These are phyloP conservation scores for Leucoraja ocellata DNA, from an alignment of 2,797 vertebrate genomes.

Conservation along the genomic window DNA sequence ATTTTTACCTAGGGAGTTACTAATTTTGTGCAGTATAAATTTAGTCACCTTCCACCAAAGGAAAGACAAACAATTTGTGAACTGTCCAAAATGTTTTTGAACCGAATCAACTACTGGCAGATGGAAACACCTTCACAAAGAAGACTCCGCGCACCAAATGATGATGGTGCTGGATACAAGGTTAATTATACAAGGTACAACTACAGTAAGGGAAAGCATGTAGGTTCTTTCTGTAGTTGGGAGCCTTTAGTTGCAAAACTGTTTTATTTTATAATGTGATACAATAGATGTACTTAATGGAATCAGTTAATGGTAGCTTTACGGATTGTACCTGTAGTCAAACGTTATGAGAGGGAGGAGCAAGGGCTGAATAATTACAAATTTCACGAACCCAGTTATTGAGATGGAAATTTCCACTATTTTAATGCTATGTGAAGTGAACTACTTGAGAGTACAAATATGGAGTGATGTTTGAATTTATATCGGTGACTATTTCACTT, in stretches of 20 bases:
- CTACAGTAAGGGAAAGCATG: background rate
- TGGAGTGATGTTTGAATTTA: background rate
- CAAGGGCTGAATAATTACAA: background rate
- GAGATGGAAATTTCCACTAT: background rate
- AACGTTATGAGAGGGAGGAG: background rate
- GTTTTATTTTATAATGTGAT: background rate
- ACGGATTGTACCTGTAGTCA: background rate
- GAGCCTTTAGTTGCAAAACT: background rate
- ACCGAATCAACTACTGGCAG: slow-evolving; percentile 98
- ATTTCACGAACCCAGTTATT: too few relatives aligned
- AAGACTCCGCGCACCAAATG: slow-evolving; percentile 74
- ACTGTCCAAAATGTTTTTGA: slow-evolving; percentile 96
- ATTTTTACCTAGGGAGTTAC: slow-evolving; percentile 77
- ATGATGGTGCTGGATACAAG: slow-evolving; percentile 87
- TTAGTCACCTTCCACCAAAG: slow-evolving; percentile 91
- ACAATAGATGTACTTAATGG: background rate
- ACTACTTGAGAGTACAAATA: background rate
- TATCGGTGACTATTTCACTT: background rate
- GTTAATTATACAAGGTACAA: slow-evolving; percentile 91
- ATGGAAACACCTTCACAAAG: slow-evolving; percentile 91
- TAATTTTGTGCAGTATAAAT: slow-evolving; percentile 98
- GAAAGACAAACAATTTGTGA: slow-evolving; percentile 93
- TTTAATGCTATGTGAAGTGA: background rate
- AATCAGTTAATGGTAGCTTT: background rate
- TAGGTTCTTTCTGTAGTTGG: too few relatives aligned